Conservation (phyloP, 2,113 vertebrate genomes). For the Lonchura striata region DNA sequence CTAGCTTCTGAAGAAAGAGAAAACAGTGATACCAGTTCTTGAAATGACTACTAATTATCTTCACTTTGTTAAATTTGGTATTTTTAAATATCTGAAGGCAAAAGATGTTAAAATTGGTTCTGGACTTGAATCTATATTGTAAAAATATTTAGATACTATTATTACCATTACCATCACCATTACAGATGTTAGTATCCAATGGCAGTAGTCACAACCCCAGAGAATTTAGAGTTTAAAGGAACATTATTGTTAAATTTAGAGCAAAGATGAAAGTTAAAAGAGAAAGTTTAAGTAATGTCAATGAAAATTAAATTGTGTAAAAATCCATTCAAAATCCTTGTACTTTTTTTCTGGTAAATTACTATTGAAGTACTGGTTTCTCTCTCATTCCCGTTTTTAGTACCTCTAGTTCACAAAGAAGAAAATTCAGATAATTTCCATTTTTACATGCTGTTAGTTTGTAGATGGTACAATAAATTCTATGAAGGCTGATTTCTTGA, state of each 20-base stretch:
- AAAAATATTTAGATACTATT: background rate
- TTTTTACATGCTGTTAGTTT: background rate
- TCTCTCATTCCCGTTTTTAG: background rate
- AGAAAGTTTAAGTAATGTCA: background rate
- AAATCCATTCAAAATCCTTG: fast-evolving
- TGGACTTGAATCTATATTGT: background rate
- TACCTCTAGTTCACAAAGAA: background rate
- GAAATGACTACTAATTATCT: background rate
- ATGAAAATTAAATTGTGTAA: background rate
- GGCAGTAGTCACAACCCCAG: background rate
- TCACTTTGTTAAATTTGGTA: background rate
- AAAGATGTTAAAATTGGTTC: background rate
- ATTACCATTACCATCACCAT: background rate
- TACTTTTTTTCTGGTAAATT: background rate
- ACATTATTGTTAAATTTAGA: background rate
- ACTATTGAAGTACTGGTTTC: background rate
- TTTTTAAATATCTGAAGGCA: background rate
- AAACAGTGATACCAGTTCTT: background rate
- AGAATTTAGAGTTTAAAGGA: background rate
- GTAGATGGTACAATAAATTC: background rate
- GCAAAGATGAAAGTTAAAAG: background rate
- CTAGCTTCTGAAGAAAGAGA: background rate
- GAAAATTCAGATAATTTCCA: background rate
- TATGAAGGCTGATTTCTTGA: background rate
- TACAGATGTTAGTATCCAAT: background rate